Evolutionary conservation across 2,888 invertebrate species (phyloP).

Genomic region (Megaustenia siamemsis): DNA sequence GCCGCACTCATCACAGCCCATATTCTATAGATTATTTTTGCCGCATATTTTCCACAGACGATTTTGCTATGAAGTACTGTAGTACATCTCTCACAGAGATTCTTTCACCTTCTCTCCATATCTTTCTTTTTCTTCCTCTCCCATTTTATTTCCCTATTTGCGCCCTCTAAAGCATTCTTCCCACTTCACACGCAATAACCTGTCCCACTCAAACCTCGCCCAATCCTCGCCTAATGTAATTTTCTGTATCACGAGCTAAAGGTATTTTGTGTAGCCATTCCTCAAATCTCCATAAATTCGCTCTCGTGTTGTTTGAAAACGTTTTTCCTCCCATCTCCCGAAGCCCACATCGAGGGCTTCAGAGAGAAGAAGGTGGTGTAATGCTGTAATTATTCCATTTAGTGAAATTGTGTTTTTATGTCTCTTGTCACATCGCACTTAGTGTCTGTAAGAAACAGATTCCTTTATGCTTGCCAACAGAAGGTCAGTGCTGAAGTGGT

Average conservation of each 20-base stretch:
- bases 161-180: no score
- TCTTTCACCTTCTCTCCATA: no score
- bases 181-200: no score
- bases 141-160: no score
- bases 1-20: no score
- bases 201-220: neutral
- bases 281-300: constrained; percentile 14
- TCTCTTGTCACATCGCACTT: constrained; percentile 5
- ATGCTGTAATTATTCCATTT: constrained; percentile 1
- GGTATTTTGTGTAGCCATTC: neutral
- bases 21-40: no score
- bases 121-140: no score
- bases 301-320: neutral
- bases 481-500: neutral
- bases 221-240: neutral
- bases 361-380: neutral
- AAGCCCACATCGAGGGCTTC: neutral
- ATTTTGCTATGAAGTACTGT: no score
- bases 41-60: no score
- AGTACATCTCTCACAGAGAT: no score
- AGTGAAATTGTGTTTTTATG: constrained; percentile 26
- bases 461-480: neutral
- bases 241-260: neutral
- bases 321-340: neutral
- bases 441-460: neutral